These are phyloP conservation scores for Aplocera efformata DNA, from an alignment of 2,888 invertebrate species.

Conservation along the genomic window DNA sequence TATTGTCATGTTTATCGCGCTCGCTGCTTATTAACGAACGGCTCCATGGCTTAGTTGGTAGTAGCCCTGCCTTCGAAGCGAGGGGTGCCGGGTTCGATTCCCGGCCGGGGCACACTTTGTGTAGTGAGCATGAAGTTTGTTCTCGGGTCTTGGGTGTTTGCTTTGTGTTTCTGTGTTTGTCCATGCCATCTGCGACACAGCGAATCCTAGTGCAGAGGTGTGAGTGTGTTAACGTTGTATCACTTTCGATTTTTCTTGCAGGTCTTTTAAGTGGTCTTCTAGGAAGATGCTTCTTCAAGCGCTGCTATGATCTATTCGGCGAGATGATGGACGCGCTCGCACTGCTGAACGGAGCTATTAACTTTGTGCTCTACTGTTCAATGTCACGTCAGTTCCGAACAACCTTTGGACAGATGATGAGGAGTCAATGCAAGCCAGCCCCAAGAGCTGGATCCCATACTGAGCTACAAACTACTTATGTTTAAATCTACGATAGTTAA, in stretches of 20 bases:
- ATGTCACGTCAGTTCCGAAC: slow-evolving; percentile 96
- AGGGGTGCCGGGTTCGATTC: too few species aligned
- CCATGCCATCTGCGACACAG: too few species aligned
- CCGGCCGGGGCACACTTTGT: too few species aligned
- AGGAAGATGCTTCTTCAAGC: slow-evolving; percentile 86
- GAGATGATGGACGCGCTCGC: slow-evolving; percentile 95
- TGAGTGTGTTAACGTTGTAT: too few species aligned
- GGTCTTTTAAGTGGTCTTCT: slow-evolving; percentile 84
- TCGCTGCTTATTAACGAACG: too few species aligned
- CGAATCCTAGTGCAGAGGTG: too few species aligned
- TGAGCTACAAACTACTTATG: slow-evolving; percentile 84
- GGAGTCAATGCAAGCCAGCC: slow-evolving; percentile 76
- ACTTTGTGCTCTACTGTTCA: slow-evolving; percentile 95
- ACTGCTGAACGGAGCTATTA: slow-evolving; percentile 94
- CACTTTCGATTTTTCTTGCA: slow-evolving; percentile 31
- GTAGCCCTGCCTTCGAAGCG: too few species aligned
- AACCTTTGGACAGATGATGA: slow-evolving; percentile 87
- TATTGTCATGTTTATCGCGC: too few species aligned
- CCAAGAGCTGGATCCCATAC: slow-evolving; percentile 78
- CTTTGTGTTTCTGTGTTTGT: too few species aligned
- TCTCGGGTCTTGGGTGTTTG: too few species aligned
- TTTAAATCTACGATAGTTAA: slow-evolving; percentile 61
- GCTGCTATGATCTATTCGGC: slow-evolving; percentile 90
- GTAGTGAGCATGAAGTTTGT: too few species aligned
- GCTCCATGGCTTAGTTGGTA: too few species aligned